Evolutionary conservation across 1,140 invertebrate genomes (phyloP), one percentile per base, ranked within the genome.

Genomic region (Plodia interpunctella): DNA sequence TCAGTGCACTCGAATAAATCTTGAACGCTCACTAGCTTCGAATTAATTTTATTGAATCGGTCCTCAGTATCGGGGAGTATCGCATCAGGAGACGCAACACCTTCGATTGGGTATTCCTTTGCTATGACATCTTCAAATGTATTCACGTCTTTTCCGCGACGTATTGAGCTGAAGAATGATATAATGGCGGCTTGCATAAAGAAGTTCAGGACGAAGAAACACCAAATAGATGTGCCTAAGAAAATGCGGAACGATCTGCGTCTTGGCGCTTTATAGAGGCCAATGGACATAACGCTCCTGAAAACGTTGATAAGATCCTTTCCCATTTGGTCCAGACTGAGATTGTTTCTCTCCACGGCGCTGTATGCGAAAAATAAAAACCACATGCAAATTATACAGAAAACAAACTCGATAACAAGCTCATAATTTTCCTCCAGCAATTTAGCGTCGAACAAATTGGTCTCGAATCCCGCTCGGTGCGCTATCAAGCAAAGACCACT

Each of bases 71-170:
- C 73, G 21, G 88, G 88, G n/a, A 90, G 65, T 2, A 83, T 59
- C 8, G 81, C 68, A 66, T 90, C 90, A 5, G 88, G 88, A 8
- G 90, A 88, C 0, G 79, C 70, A 38, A 89, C 74, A 2, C 83
- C 90, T 76, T 90, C 79, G 21, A 90, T 82, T 5, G 57, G 57
- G 55, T 87, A 87, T 5, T 76, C 79, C 15, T 76, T 88, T 58
- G 81, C 75, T 51, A 85, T 68, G 6, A 90, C 65, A 68, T 90
- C 86, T 53, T 87, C 74, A 55, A 88, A 88, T 2, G 88, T 89
- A 35, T 90, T 74, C 2, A 90, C 76, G 18, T 90, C 84, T 57
- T 81, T 80, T 0, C 81, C 84, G 60, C 80, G 75, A 32, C 80
- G 88, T 15, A 77, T 68, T 8, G 80, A 81, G 21, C 83, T 86